Percentiles rank a stretch among this genome's conserved stretches.
Conservation (phyloP, 2,113 vertebrate species). For the Eretmochelys imbricata region DNA sequence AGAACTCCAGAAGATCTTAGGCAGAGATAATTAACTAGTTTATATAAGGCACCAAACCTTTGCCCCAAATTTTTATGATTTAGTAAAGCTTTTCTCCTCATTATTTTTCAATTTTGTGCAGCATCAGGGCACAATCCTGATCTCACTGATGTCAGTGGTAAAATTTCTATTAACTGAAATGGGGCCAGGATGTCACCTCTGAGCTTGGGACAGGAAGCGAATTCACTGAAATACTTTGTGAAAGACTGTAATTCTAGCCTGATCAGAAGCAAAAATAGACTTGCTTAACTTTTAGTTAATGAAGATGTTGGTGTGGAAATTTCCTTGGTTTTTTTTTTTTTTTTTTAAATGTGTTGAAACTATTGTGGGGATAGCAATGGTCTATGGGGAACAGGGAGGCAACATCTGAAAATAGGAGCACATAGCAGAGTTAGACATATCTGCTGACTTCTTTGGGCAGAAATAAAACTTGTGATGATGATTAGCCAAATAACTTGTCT, state of each 20-base stretch:
- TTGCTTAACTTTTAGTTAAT: background rate
- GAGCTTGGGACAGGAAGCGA: background rate
- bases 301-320: background rate
- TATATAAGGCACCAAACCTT: background rate
- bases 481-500: background rate
- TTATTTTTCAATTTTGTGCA: background rate
- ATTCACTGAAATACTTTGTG: background rate
- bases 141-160: background rate
- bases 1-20: background rate
- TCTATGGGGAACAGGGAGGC: background rate
- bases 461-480: background rate
- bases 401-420: background rate
- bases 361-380: background rate
- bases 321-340: background rate
- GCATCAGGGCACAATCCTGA: background rate
- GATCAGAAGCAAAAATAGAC: background rate
- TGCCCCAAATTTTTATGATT: background rate
- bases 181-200: background rate
- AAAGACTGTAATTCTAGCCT: background rate
- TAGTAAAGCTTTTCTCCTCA: background rate
- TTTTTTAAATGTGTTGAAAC: background rate
- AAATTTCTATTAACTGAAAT: background rate
- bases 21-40: background rate
- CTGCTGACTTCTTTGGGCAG: background rate
- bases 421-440: background rate